Evolutionary conservation across 2,888 invertebrate genomes (phyloP), one percentile per base, ranked within the genome.

Genomic region (Campoletis raptor): DNA sequence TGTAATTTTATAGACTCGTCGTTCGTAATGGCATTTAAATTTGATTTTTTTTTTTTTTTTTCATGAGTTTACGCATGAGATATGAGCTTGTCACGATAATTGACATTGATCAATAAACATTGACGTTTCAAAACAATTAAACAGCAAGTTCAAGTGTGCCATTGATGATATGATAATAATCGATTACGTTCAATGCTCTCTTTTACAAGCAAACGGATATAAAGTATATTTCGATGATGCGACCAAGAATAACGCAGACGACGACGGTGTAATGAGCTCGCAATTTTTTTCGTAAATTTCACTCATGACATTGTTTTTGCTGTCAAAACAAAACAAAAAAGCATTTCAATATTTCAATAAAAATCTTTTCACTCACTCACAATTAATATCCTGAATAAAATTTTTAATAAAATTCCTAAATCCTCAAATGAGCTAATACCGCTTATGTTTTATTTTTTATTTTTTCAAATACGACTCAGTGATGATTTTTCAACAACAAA

Each of bases 91-190:
- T 78, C 36, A 70, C 52, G 57, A 67, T 66, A 37, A 42, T 40
- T 61, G 12, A 69, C 42, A 79, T 70, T 54, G 54, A 79, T 80
- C 48, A 45, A 80, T 76, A 48, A 66, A 82, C 82, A 79, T 61
- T 67, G 82, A 82, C 57, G 82, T 73, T 79, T 52, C 64, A 70
- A 74, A 83, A 86, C 76, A 77, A 76, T 83, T 45, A 83, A 83
- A 83, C 73, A 82, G 81, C 78, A 54, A 85, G 54, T 42, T 80
- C 36, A 1, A 30, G 57, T 52, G 67, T 73, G 73, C 61, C 40
- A 54, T 81, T 78, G 45, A 77, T 66, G 21, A 52, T 48, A n/a
- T 42, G 40, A 30, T 64, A 66, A 73, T 61, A n/a, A n/a, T n/a
- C 24, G 45, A 69, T 64, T 10, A 42, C 52, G 70, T 66, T 42